Conservation (phyloP, 2,888 invertebrate species). For the Cataglyphis altisquamis region DNA sequence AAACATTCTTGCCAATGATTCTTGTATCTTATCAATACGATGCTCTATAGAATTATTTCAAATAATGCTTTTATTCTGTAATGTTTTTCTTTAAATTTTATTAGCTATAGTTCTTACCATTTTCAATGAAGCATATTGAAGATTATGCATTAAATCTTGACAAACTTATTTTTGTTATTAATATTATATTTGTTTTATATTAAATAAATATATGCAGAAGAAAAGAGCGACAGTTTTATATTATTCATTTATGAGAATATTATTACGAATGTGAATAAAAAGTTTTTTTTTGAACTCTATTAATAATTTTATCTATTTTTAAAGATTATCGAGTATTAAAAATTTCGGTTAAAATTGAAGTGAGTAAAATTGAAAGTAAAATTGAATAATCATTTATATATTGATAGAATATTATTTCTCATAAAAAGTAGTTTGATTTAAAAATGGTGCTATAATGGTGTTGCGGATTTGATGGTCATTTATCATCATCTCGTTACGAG, state of each 20-base stretch:
- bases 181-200: background rate
- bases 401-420: background rate
- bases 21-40: background rate
- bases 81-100: background rate
- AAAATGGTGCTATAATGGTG: background rate
- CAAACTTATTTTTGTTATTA: background rate
- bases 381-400: background rate
- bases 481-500: constrained; percentile 56
- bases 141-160: background rate
- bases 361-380: no score
- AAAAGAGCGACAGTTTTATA: background rate
- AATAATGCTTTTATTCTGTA: background rate
- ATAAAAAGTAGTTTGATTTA: background rate
- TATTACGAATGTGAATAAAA: background rate
- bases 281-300: background rate
- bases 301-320: background rate
- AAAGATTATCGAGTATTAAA: background rate
- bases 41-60: background rate
- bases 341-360: constrained; percentile 3
- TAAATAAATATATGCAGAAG: background rate
- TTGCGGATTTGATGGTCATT: constrained; percentile 56
- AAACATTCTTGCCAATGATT: background rate
- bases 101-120: background rate
- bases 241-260: background rate
- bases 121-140: background rate